Evolutionary conservation across 1,140 invertebrate species (phyloP).

Genomic region (Dendroctonus valens): DNA sequence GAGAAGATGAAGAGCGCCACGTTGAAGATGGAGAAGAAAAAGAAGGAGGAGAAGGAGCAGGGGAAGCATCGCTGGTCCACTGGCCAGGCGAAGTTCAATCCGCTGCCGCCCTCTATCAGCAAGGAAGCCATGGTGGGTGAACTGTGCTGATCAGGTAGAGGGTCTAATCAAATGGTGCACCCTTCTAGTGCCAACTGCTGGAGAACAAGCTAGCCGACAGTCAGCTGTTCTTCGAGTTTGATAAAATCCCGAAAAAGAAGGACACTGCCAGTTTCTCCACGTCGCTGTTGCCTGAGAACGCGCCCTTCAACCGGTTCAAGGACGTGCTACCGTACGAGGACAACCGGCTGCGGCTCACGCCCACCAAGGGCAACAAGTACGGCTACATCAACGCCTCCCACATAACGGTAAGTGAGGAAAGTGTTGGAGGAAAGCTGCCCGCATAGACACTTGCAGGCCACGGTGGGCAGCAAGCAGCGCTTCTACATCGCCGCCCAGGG

Average conservation of each 20-base stretch:
- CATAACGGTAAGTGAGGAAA: constrained; percentile 61
- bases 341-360: constrained; percentile 74
- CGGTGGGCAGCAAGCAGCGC: constrained; percentile 69
- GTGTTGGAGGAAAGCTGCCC: no score
- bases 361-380: constrained; percentile 74
- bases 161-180: neutral
- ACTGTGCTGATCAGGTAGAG: neutral
- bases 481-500: constrained; percentile 85
- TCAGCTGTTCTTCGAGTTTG: constrained; percentile 83
- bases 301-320: constrained; percentile 57
- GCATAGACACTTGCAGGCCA: constrained; percentile 53
- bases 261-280: constrained; percentile 65
- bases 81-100: constrained; percentile 63
- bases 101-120: constrained; percentile 67
- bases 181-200: constrained; percentile 71
- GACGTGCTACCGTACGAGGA: constrained; percentile 87
- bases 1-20: constrained; percentile 62
- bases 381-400: constrained; percentile 92
- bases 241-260: constrained; percentile 79
- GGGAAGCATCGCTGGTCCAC: constrained; percentile 65
- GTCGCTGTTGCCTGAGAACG: constrained; percentile 66
- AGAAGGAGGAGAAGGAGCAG: constrained; percentile 52
- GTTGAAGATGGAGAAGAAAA: constrained; percentile 60
- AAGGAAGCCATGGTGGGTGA: constrained; percentile 70
- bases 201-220: constrained; percentile 78